phyloP scores from a whole-genome alignment of 2,797 vertebrate species.

The Spondyliosoma cantharus region DNA sequence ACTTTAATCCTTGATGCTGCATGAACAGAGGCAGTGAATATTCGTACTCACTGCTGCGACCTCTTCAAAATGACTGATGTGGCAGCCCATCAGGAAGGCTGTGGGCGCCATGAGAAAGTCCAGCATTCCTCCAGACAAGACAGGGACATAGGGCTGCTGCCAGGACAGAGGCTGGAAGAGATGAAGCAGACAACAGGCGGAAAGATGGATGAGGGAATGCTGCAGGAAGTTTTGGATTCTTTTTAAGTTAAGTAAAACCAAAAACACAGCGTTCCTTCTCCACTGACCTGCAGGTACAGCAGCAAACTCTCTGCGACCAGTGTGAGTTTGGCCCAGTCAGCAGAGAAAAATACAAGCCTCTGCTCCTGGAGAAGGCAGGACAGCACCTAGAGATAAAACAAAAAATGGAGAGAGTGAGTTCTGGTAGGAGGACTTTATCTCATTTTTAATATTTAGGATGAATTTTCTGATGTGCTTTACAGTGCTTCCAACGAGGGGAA shows the following conservation, averaged over 20 bases:
- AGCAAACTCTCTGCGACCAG: slow-evolving; percentile 91
- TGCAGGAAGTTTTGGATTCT: not conserved
- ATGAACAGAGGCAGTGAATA: not conserved
- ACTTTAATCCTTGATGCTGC: not conserved
- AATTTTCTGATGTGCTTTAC: not conserved
- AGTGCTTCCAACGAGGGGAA: not conserved
- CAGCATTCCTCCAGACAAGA: slow-evolving; percentile 92
- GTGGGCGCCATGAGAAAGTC: slow-evolving; percentile 99
- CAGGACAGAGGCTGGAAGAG: slow-evolving; percentile 88
- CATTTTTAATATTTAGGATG: not conserved
- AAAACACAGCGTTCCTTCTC: not conserved
- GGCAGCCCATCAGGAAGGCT: slow-evolving; percentile 97
- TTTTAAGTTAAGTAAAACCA: not conserved
- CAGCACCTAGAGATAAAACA: slow-evolving; percentile 82
- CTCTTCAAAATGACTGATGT: slow-evolving; percentile 89
- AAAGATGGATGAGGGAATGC: not conserved
- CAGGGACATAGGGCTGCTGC: slow-evolving; percentile 95
- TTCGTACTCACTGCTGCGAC: slow-evolving; percentile 83
- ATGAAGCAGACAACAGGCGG: slow-evolving; percentile 45
- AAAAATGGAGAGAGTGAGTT: not conserved
- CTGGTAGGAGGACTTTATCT: rapidly evolving
- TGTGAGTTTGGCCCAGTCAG: slow-evolving; percentile 92
- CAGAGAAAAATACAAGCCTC: slow-evolving; percentile 92
- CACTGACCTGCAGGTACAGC: slow-evolving; percentile 86
- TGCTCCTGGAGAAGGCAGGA: slow-evolving; percentile 91